Percentiles rank a stretch among this genome's conserved stretches.
phyloP scores from a whole-genome alignment of 2,888 invertebrate genomes.

The Junonia oenone region DNA sequence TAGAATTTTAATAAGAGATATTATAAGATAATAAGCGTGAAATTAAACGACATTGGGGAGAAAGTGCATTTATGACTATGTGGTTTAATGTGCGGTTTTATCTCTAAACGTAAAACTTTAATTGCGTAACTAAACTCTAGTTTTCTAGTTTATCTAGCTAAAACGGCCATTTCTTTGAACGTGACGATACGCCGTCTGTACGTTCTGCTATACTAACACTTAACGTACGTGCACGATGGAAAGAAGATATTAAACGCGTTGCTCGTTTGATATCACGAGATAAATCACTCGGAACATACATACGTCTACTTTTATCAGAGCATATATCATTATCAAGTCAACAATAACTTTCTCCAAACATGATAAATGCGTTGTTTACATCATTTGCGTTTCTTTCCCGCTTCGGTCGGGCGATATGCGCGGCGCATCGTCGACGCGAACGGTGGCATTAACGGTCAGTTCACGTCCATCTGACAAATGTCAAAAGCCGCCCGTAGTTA shows the following conservation, averaged over 20 bases:
- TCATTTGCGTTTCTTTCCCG: slow-evolving; percentile 1
- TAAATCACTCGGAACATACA: slow-evolving; percentile 4
- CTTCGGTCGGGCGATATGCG: not conserved
- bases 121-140: slow-evolving; percentile 7
- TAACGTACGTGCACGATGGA: not conserved
- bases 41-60: slow-evolving; percentile 22
- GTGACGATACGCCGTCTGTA: not conserved
- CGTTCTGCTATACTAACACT: not conserved
- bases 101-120: slow-evolving; percentile 6
- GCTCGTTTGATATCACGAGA: slow-evolving; percentile 8
- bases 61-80: slow-evolving; percentile 30
- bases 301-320: slow-evolving; percentile 14
- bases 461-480: slow-evolving; percentile 49
- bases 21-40: not conserved
- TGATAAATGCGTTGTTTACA: slow-evolving; percentile 19
- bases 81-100: slow-evolving; percentile 32
- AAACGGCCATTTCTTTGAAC: not conserved
- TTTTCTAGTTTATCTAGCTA: not conserved
- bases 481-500: slow-evolving; percentile 39
- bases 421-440: slow-evolving; percentile 2
- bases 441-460: slow-evolving; percentile 32
- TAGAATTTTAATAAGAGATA: not conserved
- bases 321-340: slow-evolving; percentile 14
- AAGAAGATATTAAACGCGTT: slow-evolving; percentile 9
- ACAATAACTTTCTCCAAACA: slow-evolving; percentile 27